These are phyloP conservation scores for Nilaparvata lugens DNA, from an alignment of 1,140 invertebrate genomes.

Conservation along the genomic window DNA sequence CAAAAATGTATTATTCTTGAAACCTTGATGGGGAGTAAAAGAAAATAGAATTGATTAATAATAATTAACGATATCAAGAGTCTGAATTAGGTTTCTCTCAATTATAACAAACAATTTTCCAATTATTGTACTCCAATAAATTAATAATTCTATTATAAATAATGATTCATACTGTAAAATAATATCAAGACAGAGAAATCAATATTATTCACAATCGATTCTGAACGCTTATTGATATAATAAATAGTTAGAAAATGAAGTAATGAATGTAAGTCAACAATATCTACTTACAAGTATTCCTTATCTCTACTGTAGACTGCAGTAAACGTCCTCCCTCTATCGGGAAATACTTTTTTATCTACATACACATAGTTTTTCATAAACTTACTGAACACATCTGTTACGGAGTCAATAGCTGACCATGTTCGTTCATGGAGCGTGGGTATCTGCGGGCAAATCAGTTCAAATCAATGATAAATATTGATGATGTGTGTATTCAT, in stretches of 20 bases:
- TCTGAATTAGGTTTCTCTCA: background rate
- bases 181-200: too few relatives aligned
- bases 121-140: background rate
- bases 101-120: background rate
- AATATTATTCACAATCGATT: too few relatives aligned
- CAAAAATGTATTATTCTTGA: too few relatives aligned
- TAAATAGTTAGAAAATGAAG: background rate
- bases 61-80: too few relatives aligned
- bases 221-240: too few relatives aligned
- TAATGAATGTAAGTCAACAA: background rate
- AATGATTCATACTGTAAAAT: too few relatives aligned
- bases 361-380: slow-evolving; percentile 16
- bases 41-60: too few relatives aligned
- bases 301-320: slow-evolving; percentile 80
- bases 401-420: background rate
- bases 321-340: slow-evolving; percentile 37
- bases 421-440: background rate
- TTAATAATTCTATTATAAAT: too few relatives aligned
- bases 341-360: slow-evolving; percentile 17
- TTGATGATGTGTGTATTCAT: too few relatives aligned
- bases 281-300: slow-evolving; percentile 65
- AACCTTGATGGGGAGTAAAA: too few relatives aligned
- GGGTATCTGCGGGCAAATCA: background rate
- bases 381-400: slow-evolving; percentile 1
- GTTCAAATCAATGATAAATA: too few relatives aligned